Percentiles rank a stretch among this genome's conserved stretches.
These are phyloP conservation scores for Folsomia manolachei DNA, from an alignment of 2,888 invertebrate species.

Conservation along the genomic window DNA sequence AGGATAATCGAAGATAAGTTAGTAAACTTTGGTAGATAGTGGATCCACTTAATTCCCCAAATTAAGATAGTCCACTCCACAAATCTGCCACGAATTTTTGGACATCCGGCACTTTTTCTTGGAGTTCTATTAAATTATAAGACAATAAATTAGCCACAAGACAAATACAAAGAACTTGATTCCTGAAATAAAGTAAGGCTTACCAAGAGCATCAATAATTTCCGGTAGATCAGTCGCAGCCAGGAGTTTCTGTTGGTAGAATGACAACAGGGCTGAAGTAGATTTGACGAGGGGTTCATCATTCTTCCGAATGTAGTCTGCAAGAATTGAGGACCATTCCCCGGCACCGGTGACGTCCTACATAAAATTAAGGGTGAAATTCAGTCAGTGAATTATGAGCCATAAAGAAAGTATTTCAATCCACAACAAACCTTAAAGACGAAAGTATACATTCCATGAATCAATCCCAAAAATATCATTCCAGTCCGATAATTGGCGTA, in stretches of 20 bases:
- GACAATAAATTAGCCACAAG: conserved; percentile 6
- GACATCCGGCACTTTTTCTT: conserved; percentile 17
- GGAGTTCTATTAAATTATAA: conserved; percentile 40
- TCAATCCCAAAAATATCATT: conserved; percentile 77
- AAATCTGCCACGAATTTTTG: background rate
- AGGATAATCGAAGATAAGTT: background rate
- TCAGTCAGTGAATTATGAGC: too few species aligned
- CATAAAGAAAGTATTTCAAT: too few species aligned
- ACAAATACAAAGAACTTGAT: background rate
- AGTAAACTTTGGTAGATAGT: background rate
- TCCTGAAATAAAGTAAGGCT: conserved; percentile 29
- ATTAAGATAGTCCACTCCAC: background rate
- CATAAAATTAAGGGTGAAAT: background rate
- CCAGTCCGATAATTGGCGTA: conserved; percentile 50
- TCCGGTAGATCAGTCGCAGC: conserved; percentile 87
- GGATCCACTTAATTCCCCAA: background rate
- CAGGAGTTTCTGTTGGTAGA: conserved; percentile 82
- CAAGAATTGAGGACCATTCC: conserved; percentile 84
- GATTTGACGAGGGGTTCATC: conserved; percentile 86
- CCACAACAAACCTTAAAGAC: conserved; percentile 79
- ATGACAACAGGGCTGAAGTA: conserved; percentile 75
- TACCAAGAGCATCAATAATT: conserved; percentile 88
- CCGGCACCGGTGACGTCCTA: conserved; percentile 62
- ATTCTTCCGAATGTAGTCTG: conserved; percentile 89
- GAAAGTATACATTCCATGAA: conserved; percentile 78